phyloP scores from a whole-genome alignment of 2,797 vertebrate species.

The Diplodus sargus region DNA sequence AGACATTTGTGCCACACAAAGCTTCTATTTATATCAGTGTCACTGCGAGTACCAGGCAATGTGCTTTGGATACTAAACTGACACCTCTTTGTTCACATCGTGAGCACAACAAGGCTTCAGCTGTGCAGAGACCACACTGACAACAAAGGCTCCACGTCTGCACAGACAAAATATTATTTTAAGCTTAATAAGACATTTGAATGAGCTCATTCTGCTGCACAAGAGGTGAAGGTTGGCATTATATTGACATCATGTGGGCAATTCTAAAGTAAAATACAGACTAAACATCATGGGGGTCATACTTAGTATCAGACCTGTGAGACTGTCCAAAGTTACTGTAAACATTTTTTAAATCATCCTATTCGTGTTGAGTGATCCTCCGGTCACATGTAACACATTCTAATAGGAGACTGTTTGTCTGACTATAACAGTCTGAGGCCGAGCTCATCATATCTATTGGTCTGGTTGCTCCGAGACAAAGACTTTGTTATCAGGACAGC shows the following conservation, averaged over 20 bases:
- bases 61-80: conserved; percentile 56
- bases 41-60: conserved; percentile 60
- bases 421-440: no score
- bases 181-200: conserved; percentile 10
- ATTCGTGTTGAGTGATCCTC: no score
- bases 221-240: conserved; percentile 2
- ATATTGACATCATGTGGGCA: not conserved
- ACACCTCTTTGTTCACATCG: conserved; percentile 62
- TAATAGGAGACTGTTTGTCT: no score
- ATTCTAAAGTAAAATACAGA: not conserved
- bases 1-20: conserved; percentile 45
- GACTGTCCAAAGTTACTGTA: no score
- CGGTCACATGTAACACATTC: no score
- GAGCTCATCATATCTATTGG: no score
- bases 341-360: no score
- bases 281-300: not conserved
- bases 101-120: conserved; percentile 59
- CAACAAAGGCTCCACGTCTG: conserved; percentile 42
- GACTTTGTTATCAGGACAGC: no score
- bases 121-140: conserved; percentile 41
- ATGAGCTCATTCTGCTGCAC: conserved; percentile 23
- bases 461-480: no score
- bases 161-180: conserved; percentile 41
- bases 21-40: conserved; percentile 67
- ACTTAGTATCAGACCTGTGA: no score